These are phyloP conservation scores for Bombus terrestris DNA, from an alignment of 1,140 invertebrate genomes.

Conservation along the genomic window DNA sequence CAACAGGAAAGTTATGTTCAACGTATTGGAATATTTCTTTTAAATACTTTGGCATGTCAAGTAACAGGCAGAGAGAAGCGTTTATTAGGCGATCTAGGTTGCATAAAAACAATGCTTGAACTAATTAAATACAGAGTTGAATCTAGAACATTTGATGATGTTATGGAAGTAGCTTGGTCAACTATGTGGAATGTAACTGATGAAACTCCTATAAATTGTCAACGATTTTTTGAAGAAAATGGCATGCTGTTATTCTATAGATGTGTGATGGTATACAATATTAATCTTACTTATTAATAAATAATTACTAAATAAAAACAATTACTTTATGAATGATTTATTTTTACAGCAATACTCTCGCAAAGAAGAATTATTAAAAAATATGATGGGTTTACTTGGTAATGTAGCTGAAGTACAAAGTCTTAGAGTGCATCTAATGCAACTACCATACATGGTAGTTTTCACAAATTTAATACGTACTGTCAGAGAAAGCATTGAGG, in stretches of 20 bases:
- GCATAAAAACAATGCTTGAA: conserved; percentile 93
- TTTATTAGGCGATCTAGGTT: conserved; percentile 94
- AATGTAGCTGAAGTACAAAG: conserved; percentile 97
- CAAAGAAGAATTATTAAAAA: conserved; percentile 93
- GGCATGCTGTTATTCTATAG: conserved; percentile 94
- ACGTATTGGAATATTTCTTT: conserved; percentile 95
- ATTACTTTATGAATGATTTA: conserved; percentile 29
- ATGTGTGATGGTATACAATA: conserved; percentile 88
- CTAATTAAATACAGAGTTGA: conserved; percentile 91
- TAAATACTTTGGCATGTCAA: conserved; percentile 98
- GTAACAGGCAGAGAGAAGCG: conserved; percentile 96
- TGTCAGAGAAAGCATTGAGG: conserved; percentile 96
- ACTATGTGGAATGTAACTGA: conserved; percentile 99
- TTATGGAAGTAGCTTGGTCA: conserved; percentile 98
- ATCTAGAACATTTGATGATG: conserved; percentile 93
- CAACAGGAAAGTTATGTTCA: conserved; percentile 96
- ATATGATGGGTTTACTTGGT: conserved; percentile 98
- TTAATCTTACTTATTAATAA: conserved; percentile 4
- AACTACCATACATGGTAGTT: conserved; percentile 90
- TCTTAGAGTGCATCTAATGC: conserved; percentile 93
- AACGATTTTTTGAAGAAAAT: conserved; percentile 91
- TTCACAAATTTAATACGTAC: conserved; percentile 94
- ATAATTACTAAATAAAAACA: background rate
- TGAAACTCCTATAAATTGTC: conserved; percentile 96
- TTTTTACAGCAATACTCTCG: conserved; percentile 90